Evolutionary conservation across 2,113 vertebrate genomes (phyloP), one percentile per base, ranked within the genome.

Genomic region (Caranx melampygus): DNA sequence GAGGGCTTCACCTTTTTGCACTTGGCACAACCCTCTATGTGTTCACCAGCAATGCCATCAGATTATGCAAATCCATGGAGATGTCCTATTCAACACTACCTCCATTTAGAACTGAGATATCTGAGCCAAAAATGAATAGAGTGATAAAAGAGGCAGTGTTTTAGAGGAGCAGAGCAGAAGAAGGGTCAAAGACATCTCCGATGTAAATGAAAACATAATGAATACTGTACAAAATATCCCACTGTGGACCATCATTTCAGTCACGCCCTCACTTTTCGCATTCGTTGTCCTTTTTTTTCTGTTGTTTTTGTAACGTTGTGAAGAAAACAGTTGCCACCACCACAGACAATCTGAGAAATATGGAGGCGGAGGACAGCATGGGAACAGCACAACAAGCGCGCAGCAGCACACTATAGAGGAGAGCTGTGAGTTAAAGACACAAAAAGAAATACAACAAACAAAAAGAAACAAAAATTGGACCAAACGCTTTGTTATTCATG

Each of bases 1-100:
- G 91, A 89, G 79, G 86, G 82, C 76, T 90, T 91, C 94, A 96
- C 95, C 94, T 95, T 94, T 87, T 82, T 87, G 84, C 70, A 79
- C 91, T 94, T 95, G 95, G 93, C 94, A 95, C 87, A 75, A 77
- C 69, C 81, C 84, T 78, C 78, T 11, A 64, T 90, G 88, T 78
- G 86, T 75, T 90, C 90, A 80, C 85, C 88, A 86, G 89, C 82
- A 78, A 92, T 91, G 87, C 90, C 93, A 92, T 86, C 86, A 94
- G 93, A 96, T 96, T 96, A 96, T 96, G 95, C 94, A 95, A 96
- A 96, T 96, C 85, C 85, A 84, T 70, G 68, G 81, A 90, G 89
- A 92, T 89, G 87, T 84, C 81, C 93, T 72, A 92, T 94, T 94
- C 92, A 94, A 72, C 89, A 75, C 77, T 64, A 83, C 83, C 86